Evolutionary conservation across 2,888 invertebrate genomes (phyloP).

Genomic region (Meteorus cinctellus): DNA sequence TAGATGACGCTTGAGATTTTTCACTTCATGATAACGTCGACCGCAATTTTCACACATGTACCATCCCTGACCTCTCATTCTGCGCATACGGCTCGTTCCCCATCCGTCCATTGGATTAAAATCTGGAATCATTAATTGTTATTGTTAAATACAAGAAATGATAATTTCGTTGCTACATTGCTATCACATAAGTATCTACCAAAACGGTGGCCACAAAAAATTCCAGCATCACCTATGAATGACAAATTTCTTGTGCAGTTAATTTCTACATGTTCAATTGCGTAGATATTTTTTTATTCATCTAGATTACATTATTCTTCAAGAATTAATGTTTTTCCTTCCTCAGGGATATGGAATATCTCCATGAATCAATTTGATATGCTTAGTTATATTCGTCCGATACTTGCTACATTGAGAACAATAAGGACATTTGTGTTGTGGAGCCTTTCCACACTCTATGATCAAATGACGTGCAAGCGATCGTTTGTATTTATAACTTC

Average conservation of each 20-base stretch:
- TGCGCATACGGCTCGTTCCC: slow-evolving; percentile 51
- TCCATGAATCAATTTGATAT: slow-evolving; percentile 64
- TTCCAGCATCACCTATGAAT: background rate
- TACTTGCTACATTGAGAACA: slow-evolving; percentile 70
- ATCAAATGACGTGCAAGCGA: slow-evolving; percentile 72
- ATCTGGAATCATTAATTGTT: slow-evolving; percentile 60
- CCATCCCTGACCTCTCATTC: slow-evolving; percentile 66
- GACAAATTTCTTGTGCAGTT: background rate
- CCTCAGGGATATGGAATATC: slow-evolving; percentile 8
- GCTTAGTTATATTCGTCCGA: slow-evolving; percentile 68
- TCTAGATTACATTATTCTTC: background rate
- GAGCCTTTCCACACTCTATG: slow-evolving; percentile 72
- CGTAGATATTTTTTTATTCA: background rate
- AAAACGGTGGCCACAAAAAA: background rate
- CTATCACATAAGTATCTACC: background rate
- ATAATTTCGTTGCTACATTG: background rate
- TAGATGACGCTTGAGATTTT: slow-evolving; percentile 75
- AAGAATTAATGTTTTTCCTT: background rate
- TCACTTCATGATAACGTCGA: slow-evolving; percentile 76
- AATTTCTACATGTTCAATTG: background rate
- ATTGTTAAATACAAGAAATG: slow-evolving; percentile 27
- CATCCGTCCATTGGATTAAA: slow-evolving; percentile 50
- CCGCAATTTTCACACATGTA: slow-evolving; percentile 74
- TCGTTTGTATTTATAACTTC: slow-evolving; percentile 77
- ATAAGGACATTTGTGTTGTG: slow-evolving; percentile 68